Percentiles rank a stretch among this genome's conserved stretches.
Evolutionary conservation across 1,140 invertebrate species (phyloP).

Genomic region (Procambarus clarkii): DNA sequence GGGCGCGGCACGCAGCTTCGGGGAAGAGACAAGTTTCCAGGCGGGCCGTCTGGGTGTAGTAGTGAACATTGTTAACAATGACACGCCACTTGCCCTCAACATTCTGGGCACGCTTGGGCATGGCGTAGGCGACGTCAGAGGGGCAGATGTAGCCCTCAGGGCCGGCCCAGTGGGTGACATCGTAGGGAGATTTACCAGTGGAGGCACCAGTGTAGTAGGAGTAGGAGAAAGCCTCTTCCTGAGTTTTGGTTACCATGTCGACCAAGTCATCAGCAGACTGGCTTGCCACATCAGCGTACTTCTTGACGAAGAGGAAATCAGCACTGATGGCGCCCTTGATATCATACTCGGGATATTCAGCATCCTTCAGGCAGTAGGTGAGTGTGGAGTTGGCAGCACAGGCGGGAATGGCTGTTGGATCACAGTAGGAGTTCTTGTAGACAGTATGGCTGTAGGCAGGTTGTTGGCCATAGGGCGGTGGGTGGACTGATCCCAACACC

Average conservation of each 20-base stretch:
- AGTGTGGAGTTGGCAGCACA: slow-evolving; percentile 71
- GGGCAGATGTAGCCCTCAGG: slow-evolving; percentile 75
- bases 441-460: slow-evolving; percentile 61
- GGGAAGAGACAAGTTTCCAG: slow-evolving; percentile 73
- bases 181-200: slow-evolving; percentile 67
- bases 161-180: slow-evolving; percentile 72
- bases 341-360: slow-evolving; percentile 73
- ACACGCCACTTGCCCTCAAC: slow-evolving; percentile 74
- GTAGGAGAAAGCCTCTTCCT: slow-evolving; percentile 73
- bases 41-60: slow-evolving; percentile 74
- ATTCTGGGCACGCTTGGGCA: slow-evolving; percentile 74
- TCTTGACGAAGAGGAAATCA: slow-evolving; percentile 72
- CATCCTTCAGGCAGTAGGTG: slow-evolving; percentile 70
- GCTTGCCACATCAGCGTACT: slow-evolving; percentile 73
- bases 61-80: slow-evolving; percentile 73
- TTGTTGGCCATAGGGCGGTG: slow-evolving; percentile 57
- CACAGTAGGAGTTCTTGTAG: slow-evolving; percentile 71
- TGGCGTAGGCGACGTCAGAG: slow-evolving; percentile 75
- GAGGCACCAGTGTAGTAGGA: slow-evolving; percentile 73
- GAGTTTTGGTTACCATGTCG: slow-evolving; percentile 67
- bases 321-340: slow-evolving; percentile 72
- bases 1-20: slow-evolving; percentile 72
- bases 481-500: slow-evolving; percentile 41
- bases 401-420: slow-evolving; percentile 68
- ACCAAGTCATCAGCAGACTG: slow-evolving; percentile 73